Evolutionary conservation across 2,888 invertebrate species (phyloP), one percentile per base, ranked within the genome.

Genomic region (Archaeoteleia sp.): DNA sequence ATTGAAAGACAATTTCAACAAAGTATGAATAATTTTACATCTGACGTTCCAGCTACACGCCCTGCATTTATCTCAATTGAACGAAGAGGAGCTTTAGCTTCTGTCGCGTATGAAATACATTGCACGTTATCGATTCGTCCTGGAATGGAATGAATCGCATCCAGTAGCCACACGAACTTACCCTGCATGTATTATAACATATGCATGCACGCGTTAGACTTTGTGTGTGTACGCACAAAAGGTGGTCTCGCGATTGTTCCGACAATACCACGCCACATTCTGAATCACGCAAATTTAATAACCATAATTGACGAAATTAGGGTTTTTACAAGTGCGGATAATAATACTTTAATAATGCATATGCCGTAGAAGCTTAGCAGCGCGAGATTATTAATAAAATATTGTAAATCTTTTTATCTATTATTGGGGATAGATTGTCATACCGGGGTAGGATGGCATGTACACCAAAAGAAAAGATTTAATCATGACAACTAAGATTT

Each of bases 1-100:
- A 5, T 20, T 5, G 20, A 20, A 20, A 20, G 20, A 20, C 20
- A 2, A 4, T 20, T 4, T 20, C 20, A 20, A 20, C 20, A 15
- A 17, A 15, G 5, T 37, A 13, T 25, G 27, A 27, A 42, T 42
- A 67, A 48, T 63, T 72, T 42, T 35, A 39, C 46, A 17, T 46
- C 43, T 60, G 55, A 54, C 54, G 51, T 20, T 5, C 3, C n/a
- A 34, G n/a, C n/a, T n/a, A 40, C 58, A 42, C 54, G 58, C 53
- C 49, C 42, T 39, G 53, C 58, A 68, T 62, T 68, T 62, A 62
- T 68, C 67, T 58, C 61, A 62, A 63, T 68, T 58, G 67, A 53
- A 58, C 27, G 20, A 20, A 43, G 53, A 62, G 57, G 29, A 67
- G 54, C 62, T 57, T 53, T 58, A 58, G 58, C 58, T 60, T 54